Evolutionary conservation across 2,888 invertebrate genomes (phyloP).

Genomic region (Apamea crenata): DNA sequence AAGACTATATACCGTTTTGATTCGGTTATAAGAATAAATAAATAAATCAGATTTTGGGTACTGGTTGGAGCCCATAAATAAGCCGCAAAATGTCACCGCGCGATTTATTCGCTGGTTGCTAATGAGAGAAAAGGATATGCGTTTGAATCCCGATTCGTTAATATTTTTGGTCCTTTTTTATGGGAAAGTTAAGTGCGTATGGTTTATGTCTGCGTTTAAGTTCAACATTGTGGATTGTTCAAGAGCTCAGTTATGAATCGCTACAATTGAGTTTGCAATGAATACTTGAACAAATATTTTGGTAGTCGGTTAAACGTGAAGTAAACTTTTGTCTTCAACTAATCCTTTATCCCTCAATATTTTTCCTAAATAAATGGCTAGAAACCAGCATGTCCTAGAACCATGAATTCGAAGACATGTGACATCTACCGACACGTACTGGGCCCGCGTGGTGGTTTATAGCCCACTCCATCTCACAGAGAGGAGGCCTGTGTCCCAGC

Average conservation of each 20-base stretch:
- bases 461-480: no score
- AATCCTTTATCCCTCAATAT: no score
- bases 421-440: no score
- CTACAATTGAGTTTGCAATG: not conserved
- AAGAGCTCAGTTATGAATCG: not conserved
- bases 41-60: conserved; percentile 61
- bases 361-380: no score
- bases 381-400: no score
- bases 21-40: conserved; percentile 54
- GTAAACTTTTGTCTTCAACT: no score
- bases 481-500: no score
- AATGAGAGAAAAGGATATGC: conserved; percentile 67
- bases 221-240: not conserved
- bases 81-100: conserved; percentile 65
- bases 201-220: not conserved
- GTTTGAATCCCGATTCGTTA: conserved; percentile 47
- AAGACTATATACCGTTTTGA: conserved; percentile 41
- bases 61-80: conserved; percentile 60
- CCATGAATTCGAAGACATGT: no score
- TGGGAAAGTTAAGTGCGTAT: conserved; percentile 36
- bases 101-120: conserved; percentile 67
- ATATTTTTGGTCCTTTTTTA: conserved; percentile 37
- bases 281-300: not conserved
- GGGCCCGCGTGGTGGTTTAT: no score
- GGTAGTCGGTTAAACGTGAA: no score